Evolutionary conservation across 2,888 invertebrate species (phyloP), one percentile per base, ranked within the genome.

Genomic region (Athalia cordata): DNA sequence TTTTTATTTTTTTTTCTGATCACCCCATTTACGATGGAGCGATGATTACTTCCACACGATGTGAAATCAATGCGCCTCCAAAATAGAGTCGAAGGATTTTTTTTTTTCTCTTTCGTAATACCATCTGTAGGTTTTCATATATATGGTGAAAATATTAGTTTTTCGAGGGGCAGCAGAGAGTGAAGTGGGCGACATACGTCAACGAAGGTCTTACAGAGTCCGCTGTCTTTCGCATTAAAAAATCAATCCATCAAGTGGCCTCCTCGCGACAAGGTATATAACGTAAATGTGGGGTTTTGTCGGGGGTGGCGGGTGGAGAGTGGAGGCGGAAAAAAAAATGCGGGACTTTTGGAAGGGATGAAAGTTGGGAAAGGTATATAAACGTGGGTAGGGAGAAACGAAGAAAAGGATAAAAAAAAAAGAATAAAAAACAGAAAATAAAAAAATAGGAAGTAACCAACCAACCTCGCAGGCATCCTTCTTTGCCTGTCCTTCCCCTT

Each of bases 231-330:
- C 82, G 82, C 84, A 83, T 87, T 89, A 86, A 87, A 87, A 86
- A 84, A 84, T 87, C 88, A 87, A 89, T 88, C 89, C 85, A 87
- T 89, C 88, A 88, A 84, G 79, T 81, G 79, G 75, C 82, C 80
- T 80, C 82, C 82, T 81, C 81, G 81, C 81, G 81, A 79, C 79
- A 81, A 79, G 80, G 79, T 47, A 47, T 57, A 8, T 3, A 47
- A 78, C 57, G 68, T 62, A 57, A 57, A 57, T 61, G 57, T 62
- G 74, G 57, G 67, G 67, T 55, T 65, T 62, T 47, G 57, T 62
- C 47, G 43, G 9, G 64, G 77, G 62, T 62, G 9, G 57, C 72
- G 61, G 68, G 70, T 65, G 72, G 77, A 62, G 77, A 62, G 62
- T 43, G 78, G 67, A 29, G 29, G 29, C 29, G 29, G 2, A 29